Evolutionary conservation across 1,140 invertebrate genomes (phyloP).

Genomic region (Pseudomyrmex sp.): DNA sequence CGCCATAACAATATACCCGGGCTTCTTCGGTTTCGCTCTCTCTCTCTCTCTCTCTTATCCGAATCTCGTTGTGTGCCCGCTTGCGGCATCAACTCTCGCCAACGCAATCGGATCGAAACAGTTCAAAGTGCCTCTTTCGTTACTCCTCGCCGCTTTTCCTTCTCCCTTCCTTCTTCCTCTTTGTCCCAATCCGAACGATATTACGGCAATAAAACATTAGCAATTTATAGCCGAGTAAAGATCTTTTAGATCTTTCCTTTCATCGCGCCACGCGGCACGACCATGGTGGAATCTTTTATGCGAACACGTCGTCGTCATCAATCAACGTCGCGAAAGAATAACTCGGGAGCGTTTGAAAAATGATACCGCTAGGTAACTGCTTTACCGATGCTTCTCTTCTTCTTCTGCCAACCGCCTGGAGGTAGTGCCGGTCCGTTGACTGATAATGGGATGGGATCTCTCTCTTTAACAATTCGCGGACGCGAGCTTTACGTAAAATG

Average conservation of each 20-base stretch:
- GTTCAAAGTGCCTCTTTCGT: background rate
- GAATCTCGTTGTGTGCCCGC: slow-evolving; percentile 12
- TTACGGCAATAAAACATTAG: slow-evolving; percentile 70
- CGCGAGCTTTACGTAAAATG: slow-evolving; percentile 41
- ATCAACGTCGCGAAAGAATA: slow-evolving; percentile 71
- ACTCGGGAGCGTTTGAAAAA: slow-evolving; percentile 69
- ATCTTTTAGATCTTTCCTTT: slow-evolving; percentile 66
- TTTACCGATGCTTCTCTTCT: slow-evolving; percentile 40
- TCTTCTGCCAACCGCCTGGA: slow-evolving; percentile 28
- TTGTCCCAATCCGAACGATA: background rate
- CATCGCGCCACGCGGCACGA: slow-evolving; percentile 53
- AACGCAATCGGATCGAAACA: slow-evolving; percentile 36
- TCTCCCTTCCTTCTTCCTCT: too few relatives aligned
- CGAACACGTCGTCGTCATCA: slow-evolving; percentile 64
- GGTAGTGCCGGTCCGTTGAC: slow-evolving; percentile 18
- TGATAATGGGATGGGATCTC: slow-evolving; percentile 56
- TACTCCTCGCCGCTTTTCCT: too few relatives aligned
- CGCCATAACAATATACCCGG: slow-evolving; percentile 21
- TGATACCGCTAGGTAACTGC: slow-evolving; percentile 60
- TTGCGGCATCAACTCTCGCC: slow-evolving; percentile 16
- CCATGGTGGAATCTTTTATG: slow-evolving; percentile 67
- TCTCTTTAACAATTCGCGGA: slow-evolving; percentile 45
- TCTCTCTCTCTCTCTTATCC: background rate
- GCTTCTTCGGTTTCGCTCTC: slow-evolving; percentile 14
- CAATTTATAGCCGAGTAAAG: slow-evolving; percentile 68